These are phyloP conservation scores for Setophaga petechia DNA, from an alignment of 2,113 vertebrate species.

Conservation along the genomic window DNA sequence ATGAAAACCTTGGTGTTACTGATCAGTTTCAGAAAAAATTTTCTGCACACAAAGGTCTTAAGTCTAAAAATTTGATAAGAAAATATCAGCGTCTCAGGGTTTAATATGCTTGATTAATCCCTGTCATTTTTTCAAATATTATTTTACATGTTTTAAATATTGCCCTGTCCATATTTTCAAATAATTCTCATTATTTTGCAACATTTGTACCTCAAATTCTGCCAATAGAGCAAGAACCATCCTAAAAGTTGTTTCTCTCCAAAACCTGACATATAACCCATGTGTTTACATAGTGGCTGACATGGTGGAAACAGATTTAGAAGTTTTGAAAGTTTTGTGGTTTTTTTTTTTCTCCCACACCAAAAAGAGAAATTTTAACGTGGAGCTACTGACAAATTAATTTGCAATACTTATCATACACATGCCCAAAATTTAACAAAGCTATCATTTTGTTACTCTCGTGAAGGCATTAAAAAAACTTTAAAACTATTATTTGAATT, in stretches of 20 bases:
- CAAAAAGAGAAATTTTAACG: neutral
- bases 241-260: neutral
- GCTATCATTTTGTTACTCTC: neutral
- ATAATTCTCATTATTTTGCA: neutral
- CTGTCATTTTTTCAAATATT: neutral
- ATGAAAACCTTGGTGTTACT: neutral
- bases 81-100: neutral
- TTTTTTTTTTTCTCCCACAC: rapidly evolving
- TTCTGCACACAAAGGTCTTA: neutral
- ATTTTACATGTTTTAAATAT: neutral
- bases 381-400: neutral
- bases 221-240: neutral
- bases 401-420: neutral
- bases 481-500: neutral
- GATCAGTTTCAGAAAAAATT: neutral
- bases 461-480: rapidly evolving
- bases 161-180: neutral
- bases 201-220: neutral
- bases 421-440: neutral
- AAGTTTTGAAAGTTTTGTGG: neutral
- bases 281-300: neutral
- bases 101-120: neutral
- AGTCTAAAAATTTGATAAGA: neutral
- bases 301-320: neutral
- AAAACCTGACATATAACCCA: neutral